phyloP scores from a whole-genome alignment of 2,113 vertebrate species.

The Chamaetylas fuelleborni region DNA sequence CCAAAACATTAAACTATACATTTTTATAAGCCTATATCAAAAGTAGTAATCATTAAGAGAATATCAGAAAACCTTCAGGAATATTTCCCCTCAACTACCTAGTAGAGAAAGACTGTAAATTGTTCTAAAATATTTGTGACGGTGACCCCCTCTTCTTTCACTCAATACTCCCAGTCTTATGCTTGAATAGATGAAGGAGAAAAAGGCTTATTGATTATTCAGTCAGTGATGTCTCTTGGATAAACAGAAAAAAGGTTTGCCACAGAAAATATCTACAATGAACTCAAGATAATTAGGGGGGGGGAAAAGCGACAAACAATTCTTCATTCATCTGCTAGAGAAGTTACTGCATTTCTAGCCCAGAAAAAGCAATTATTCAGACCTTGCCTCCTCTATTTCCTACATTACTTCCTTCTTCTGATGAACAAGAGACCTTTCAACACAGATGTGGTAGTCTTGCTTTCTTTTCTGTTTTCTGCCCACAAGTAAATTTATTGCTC shows the following conservation, averaged over 20 bases:
- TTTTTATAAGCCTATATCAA: background rate
- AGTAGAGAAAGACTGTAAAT: background rate
- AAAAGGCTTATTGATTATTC: conserved; percentile 61
- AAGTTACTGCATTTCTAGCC: conserved; percentile 18
- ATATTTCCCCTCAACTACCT: background rate
- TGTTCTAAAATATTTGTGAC: conserved; percentile 43
- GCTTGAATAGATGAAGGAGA: conserved; percentile 52
- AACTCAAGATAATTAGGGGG: conserved; percentile 44
- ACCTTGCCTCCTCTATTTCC: conserved; percentile 30
- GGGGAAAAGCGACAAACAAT: background rate
- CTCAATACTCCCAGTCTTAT: conserved; percentile 50
- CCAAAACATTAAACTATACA: background rate
- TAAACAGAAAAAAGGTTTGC: conserved; percentile 54
- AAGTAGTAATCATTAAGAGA: background rate
- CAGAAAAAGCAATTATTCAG: conserved; percentile 42
- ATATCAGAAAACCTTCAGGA: background rate
- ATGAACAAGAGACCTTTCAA: conserved; percentile 54
- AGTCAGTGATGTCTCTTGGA: conserved; percentile 45
- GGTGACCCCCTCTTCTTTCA: conserved; percentile 2
- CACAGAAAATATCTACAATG: conserved; percentile 55
- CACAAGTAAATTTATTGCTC: conserved; percentile 31
- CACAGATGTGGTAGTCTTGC: conserved; percentile 18
- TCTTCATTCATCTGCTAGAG: conserved; percentile 22
- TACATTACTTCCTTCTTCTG: conserved; percentile 43
- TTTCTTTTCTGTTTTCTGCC: conserved; percentile 42